Conservation (phyloP, 2,113 vertebrate genomes). For the Porphyrio hochstetteri region DNA sequence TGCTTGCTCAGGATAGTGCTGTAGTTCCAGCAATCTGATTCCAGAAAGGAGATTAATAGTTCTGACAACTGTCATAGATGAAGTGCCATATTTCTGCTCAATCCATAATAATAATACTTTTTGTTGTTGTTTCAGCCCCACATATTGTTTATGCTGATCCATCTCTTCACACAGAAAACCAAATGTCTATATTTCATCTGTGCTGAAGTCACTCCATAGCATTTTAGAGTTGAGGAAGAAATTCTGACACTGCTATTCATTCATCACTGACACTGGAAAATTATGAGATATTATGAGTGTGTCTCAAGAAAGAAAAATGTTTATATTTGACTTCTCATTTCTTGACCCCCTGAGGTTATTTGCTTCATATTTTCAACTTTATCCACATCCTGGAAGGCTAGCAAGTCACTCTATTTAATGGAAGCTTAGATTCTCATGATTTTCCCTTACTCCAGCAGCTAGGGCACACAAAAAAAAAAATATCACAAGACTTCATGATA, state of each 20-base stretch:
- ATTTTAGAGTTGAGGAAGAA: constrained; percentile 3
- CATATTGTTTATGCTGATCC: constrained; percentile 4
- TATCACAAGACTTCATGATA: neutral
- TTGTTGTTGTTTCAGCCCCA: neutral
- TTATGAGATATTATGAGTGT: neutral
- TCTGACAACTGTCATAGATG: neutral
- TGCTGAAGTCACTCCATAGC: neutral
- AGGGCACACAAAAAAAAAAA: neutral
- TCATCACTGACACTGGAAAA: constrained; percentile 14
- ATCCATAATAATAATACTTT: neutral
- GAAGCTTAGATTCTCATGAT: neutral
- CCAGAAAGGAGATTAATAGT: neutral
- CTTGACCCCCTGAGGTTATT: constrained; percentile 38
- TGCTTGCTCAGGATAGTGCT: neutral
- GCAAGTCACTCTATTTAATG: neutral
- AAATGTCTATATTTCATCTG: constrained; percentile 12
- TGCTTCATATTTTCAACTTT: constrained; percentile 28
- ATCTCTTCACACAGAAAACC: neutral
- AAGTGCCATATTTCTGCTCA: neutral
- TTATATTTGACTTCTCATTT: neutral
- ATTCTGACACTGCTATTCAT: neutral
- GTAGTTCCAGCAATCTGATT: neutral
- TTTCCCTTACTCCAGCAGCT: neutral
- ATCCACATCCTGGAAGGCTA: neutral
- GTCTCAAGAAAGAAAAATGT: constrained; percentile 48